Base-by-base conservation (phyloP, 2,888 invertebrate species). In the Anoplius nigerrimus region DNA sequence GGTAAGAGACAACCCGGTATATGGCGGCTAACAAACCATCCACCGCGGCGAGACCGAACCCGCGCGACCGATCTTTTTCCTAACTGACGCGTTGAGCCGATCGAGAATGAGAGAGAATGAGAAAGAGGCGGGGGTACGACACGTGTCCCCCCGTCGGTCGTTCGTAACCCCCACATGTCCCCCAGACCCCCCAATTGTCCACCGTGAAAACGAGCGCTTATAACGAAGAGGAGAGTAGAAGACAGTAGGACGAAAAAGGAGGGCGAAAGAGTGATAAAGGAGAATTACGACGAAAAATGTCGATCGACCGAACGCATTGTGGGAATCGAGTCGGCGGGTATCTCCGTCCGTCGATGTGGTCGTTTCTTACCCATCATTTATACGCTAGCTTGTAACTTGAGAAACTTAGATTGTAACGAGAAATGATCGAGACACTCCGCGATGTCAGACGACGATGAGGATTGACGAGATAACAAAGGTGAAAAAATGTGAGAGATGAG, bases 331-430 rank as follows among this genome's bases (percentile, higher is more conserved):
- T 27, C 57, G 64, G 67, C 67, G 55, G 62, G 43, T n/a, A 65
- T 52, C 51, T 46, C 58, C 58, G 60, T 60, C 64, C 76, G 79
- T 78, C 75, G 82, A 86, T 85, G 86, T 85, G 88, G 85, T 87
- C 86, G 87, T 88, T 88, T 88, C 87, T 88, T 88, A 87, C 86
- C 88, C 88, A 87, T 87, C 88, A 87, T 88, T 88, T 88, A 86
- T 88, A 87, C 84, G 86, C 85, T 88, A 88, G 87, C 83, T 87
- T 83, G 85, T 88, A 88, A 87, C 78, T 79, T 79, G 82, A 82
- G 71, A n/a, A n/a, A 81, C 75, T 84, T 84, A 84, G 82, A 74
- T 72, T 71, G 76, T 71, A 65, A 64, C 61, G 58, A 72, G 64
- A 55, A n/a, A 46, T 21, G 69, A 75, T 34, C n/a, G 72, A 68